Evolutionary conservation across 1,140 invertebrate species (phyloP).

Genomic region (Drosophila paulistorum): DNA sequence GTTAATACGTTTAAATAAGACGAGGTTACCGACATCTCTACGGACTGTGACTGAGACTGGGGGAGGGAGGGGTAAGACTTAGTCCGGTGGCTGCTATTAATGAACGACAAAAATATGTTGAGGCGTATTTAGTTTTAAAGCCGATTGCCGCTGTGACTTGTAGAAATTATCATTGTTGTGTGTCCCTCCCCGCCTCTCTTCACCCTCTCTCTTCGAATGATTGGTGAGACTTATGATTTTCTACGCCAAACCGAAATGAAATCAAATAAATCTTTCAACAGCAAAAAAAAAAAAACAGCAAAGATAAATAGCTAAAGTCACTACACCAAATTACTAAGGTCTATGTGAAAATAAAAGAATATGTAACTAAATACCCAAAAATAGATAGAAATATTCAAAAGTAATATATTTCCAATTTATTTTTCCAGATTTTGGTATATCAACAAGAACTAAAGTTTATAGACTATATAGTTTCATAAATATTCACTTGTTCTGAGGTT

Average conservation of each 20-base stretch:
- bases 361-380: conserved; percentile 11
- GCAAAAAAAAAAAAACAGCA: conserved; percentile 51
- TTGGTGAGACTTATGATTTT: conserved; percentile 72
- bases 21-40: conserved; percentile 80
- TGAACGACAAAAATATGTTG: conserved; percentile 47
- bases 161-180: conserved; percentile 63
- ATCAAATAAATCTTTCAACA: conserved; percentile 69
- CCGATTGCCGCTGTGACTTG: conserved; percentile 79
- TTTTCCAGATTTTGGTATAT: not conserved
- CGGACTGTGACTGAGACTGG: conserved; percentile 9
- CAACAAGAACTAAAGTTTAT: conserved; percentile 46
- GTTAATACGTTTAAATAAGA: conserved; percentile 82
- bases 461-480: conserved; percentile 23
- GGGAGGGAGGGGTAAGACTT: not conserved
- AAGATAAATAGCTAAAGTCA: conserved; percentile 12
- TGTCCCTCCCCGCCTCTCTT: not conserved
- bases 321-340: not conserved
- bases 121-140: conserved; percentile 52
- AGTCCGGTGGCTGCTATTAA: conserved; percentile 38
- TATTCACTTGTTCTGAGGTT: conserved; percentile 3
- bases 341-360: not conserved
- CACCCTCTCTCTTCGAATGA: too few species aligned
- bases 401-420: not conserved
- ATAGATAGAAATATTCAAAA: not conserved
- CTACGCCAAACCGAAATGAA: conserved; percentile 66